Conservation (phyloP, 2,888 invertebrate species). For the Lasioglossum villosulum region DNA sequence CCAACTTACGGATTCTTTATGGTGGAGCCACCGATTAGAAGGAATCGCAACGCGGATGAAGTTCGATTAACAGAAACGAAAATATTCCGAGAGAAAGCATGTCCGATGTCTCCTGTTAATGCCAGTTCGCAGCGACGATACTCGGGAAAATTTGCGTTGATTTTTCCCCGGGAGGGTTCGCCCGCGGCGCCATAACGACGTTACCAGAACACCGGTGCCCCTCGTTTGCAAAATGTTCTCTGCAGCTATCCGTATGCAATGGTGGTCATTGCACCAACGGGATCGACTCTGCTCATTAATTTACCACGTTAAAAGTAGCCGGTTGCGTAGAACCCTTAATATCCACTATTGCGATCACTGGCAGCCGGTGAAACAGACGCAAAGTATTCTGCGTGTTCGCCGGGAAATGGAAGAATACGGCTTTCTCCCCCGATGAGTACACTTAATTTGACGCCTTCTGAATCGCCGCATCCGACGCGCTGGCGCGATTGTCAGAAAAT, state of each 20-base stretch:
- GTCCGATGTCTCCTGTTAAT: background rate
- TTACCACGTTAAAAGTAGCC: constrained; percentile 59
- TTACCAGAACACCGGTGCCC: constrained; percentile 52
- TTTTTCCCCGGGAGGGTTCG: constrained; percentile 52
- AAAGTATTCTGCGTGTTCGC: background rate
- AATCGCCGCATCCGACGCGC: background rate
- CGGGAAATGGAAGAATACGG: background rate
- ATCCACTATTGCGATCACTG: constrained; percentile 61
- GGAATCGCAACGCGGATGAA: background rate
- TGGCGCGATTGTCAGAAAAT: background rate
- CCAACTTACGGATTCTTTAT: background rate
- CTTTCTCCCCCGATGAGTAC: constrained; percentile 10
- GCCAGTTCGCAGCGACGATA: constrained; percentile 7
- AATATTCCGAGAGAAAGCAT: background rate
- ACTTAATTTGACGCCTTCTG: background rate
- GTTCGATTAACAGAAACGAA: background rate
- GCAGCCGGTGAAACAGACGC: background rate
- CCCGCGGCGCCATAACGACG: constrained; percentile 57
- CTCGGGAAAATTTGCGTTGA: constrained; percentile 36
- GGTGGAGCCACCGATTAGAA: background rate
- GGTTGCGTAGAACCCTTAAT: constrained; percentile 64
- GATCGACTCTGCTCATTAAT: constrained; percentile 67
- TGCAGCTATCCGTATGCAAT: constrained; percentile 59
- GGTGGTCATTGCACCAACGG: constrained; percentile 45
- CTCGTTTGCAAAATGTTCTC: constrained; percentile 45